Evolutionary conservation across 2,113 vertebrate species (phyloP).

Genomic region (Meriones unguiculatus): DNA sequence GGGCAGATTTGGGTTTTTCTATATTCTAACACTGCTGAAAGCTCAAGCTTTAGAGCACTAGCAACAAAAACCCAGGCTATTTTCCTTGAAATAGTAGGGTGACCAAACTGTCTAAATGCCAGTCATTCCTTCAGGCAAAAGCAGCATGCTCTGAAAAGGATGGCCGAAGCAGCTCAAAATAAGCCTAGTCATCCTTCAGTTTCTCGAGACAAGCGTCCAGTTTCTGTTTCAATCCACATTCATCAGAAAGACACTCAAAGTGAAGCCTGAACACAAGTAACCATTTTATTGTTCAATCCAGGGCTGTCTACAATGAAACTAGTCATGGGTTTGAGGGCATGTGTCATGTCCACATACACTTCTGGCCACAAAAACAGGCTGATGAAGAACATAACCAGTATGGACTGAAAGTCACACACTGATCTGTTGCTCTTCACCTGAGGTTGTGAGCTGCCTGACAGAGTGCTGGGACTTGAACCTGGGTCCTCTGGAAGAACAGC

Average conservation of each 20-base stretch:
- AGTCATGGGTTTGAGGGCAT: not conserved
- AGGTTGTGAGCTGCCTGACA: not conserved
- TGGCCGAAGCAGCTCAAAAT: not conserved
- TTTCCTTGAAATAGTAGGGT: not conserved
- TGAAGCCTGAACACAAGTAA: not conserved
- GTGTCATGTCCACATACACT: too few species aligned
- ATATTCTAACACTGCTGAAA: not conserved
- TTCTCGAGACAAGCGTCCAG: not conserved
- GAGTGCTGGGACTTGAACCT: not conserved
- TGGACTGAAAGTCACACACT: too few species aligned
- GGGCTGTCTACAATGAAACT: not conserved
- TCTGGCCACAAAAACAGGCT: not conserved
- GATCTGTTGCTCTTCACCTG: not conserved
- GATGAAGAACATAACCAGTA: not conserved
- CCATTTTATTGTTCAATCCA: not conserved
- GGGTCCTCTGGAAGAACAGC: not conserved
- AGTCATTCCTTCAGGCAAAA: not conserved
- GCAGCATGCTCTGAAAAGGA: not conserved
- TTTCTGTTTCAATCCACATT: not conserved
- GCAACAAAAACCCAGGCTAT: not conserved
- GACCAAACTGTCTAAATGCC: not conserved
- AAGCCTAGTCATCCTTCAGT: fast-evolving
- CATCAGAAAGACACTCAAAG: not conserved
- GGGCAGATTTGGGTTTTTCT: not conserved
- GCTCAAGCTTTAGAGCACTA: not conserved